phyloP scores from a whole-genome alignment of 2,797 vertebrate genomes.

The Lemur catta region DNA sequence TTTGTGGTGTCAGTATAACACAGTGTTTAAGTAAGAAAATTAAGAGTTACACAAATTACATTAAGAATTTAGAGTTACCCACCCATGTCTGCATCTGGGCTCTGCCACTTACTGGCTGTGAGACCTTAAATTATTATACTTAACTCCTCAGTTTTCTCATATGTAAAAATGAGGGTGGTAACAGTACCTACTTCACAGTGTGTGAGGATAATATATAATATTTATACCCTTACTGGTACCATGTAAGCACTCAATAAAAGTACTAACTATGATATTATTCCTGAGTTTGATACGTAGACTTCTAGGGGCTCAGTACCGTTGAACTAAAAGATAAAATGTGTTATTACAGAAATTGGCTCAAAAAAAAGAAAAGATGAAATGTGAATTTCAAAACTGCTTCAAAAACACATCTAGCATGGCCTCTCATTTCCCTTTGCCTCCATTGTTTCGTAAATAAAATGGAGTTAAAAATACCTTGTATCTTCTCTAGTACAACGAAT shows the following conservation, averaged over 20 bases:
- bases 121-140: constrained; percentile 24
- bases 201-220: neutral
- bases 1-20: neutral
- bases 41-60: neutral
- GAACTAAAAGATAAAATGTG: neutral
- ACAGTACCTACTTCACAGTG: neutral
- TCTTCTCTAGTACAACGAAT: neutral
- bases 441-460: constrained; percentile 47
- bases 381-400: constrained; percentile 42
- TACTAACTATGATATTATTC: neutral
- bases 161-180: neutral
- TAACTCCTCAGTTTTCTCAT: neutral
- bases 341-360: neutral
- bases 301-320: neutral
- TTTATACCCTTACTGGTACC: neutral
- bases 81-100: neutral
- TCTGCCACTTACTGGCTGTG: neutral
- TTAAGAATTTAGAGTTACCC: neutral
- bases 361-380: neutral
- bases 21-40: neutral
- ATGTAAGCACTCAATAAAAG: constrained; percentile 20
- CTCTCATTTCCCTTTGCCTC: neutral
- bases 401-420: neutral
- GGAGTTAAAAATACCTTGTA: neutral
- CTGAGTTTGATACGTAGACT: neutral